Conservation (phyloP, 2,888 invertebrate genomes). For the Amphimallon solstitiale region DNA sequence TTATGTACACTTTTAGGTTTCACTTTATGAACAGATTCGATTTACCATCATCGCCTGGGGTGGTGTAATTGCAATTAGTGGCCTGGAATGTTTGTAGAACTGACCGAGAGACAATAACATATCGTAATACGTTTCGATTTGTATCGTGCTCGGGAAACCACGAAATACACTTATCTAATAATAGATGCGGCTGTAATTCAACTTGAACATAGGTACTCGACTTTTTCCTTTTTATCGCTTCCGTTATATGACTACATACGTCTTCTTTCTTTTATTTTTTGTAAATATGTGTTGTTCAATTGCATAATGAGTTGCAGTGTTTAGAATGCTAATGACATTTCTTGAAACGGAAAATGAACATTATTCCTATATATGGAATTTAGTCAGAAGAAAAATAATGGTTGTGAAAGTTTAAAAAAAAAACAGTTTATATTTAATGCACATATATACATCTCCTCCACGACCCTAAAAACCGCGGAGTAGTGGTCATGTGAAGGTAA, state of each 20-base stretch:
- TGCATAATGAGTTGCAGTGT: too few relatives aligned
- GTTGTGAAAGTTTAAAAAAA: too few relatives aligned
- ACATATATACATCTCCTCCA: too few relatives aligned
- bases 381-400: too few relatives aligned
- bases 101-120: not conserved
- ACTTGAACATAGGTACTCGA: not conserved
- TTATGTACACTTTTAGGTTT: not conserved
- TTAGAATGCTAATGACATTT: too few relatives aligned
- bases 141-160: constrained; percentile 14
- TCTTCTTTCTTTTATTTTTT: not conserved
- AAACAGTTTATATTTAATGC: too few relatives aligned
- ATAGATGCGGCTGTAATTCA: constrained; percentile 24
- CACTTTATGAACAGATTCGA: constrained; percentile 9
- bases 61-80: constrained; percentile 8
- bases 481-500: too few relatives aligned
- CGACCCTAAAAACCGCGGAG: too few relatives aligned
- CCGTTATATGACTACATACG: not conserved
- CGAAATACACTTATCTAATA: constrained; percentile 20
- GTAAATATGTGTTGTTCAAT: not conserved
- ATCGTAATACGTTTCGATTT: constrained; percentile 10
- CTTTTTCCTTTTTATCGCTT: not conserved
- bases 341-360: too few relatives aligned
- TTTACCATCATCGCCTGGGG: not conserved
- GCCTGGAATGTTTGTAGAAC: constrained; percentile 5
- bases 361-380: too few relatives aligned